Conservation (phyloP, 1,140 invertebrate genomes). For the Phocides pigmalion region DNA sequence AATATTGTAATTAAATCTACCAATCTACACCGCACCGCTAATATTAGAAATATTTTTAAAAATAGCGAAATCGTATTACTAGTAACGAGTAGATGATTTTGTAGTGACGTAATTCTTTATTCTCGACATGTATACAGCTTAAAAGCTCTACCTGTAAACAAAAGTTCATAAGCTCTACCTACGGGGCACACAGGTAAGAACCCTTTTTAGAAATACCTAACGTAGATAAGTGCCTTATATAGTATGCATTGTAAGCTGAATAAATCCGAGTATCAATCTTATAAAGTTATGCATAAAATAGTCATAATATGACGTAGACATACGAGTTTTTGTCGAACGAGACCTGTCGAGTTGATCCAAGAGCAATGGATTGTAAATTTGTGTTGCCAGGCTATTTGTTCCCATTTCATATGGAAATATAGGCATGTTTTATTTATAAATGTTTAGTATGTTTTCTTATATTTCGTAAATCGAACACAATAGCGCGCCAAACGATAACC, state of each 20-base stretch:
- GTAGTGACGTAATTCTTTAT: not conserved
- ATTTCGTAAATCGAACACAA: too few relatives aligned
- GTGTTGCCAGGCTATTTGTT: slow-evolving; percentile 41
- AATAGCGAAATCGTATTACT: not conserved
- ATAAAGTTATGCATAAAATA: slow-evolving; percentile 41
- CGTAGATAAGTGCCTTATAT: not conserved
- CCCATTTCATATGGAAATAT: slow-evolving; percentile 30
- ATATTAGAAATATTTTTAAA: slow-evolving; percentile 9
- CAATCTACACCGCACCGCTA: not conserved
- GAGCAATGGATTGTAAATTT: slow-evolving; percentile 12
- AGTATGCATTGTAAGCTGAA: slow-evolving; percentile 12
- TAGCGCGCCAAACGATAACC: too few relatives aligned
- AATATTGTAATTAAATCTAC: slow-evolving; percentile 4
- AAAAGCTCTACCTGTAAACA: not conserved
- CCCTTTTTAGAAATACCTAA: not conserved
- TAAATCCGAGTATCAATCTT: slow-evolving; percentile 4
- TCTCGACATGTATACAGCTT: not conserved
- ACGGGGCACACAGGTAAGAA: not conserved
- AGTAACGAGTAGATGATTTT: not conserved
- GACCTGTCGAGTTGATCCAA: slow-evolving; percentile 42
- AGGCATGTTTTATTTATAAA: too few relatives aligned
- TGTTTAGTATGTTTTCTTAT: too few relatives aligned
- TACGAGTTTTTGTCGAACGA: slow-evolving; percentile 51
- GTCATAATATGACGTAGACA: slow-evolving; percentile 50
- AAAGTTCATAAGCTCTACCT: not conserved